A percentile compares a stretch with the other conserved stretches of the same genome.
Conservation (phyloP, 2,797 vertebrate genomes). For the Gallinago stenura region DNA sequence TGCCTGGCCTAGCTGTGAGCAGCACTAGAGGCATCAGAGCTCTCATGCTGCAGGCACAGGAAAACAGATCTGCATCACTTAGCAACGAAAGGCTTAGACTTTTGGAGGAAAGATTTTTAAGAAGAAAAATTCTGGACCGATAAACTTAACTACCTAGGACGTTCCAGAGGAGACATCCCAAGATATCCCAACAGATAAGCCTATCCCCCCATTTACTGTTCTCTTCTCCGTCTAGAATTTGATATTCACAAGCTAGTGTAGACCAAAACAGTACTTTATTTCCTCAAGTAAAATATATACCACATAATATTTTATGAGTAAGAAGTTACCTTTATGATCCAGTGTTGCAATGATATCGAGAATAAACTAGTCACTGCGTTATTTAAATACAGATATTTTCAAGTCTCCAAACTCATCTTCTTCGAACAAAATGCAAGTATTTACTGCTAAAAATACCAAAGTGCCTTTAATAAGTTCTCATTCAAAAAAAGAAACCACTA, state of each 20-base stretch:
- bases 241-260: background rate
- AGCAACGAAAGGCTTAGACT: conserved; percentile 41
- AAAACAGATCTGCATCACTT: conserved; percentile 60
- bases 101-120: background rate
- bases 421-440: background rate
- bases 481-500: background rate
- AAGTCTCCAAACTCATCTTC: background rate
- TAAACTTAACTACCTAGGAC: conserved; percentile 14
- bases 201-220: background rate
- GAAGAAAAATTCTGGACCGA: background rate
- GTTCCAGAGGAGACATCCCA: background rate
- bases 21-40: conserved; percentile 31
- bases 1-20: conserved; percentile 18
- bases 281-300: background rate
- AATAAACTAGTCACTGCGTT: background rate
- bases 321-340: background rate
- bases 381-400: conserved; percentile 13
- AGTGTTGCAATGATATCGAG: background rate
- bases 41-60: conserved; percentile 40
- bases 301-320: background rate
- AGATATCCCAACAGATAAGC: background rate
- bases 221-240: background rate
- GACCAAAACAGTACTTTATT: background rate
- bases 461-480: background rate
- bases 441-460: background rate